Base-by-base conservation (phyloP, 2,113 vertebrate genomes). In the Pogona vitticeps region DNA sequence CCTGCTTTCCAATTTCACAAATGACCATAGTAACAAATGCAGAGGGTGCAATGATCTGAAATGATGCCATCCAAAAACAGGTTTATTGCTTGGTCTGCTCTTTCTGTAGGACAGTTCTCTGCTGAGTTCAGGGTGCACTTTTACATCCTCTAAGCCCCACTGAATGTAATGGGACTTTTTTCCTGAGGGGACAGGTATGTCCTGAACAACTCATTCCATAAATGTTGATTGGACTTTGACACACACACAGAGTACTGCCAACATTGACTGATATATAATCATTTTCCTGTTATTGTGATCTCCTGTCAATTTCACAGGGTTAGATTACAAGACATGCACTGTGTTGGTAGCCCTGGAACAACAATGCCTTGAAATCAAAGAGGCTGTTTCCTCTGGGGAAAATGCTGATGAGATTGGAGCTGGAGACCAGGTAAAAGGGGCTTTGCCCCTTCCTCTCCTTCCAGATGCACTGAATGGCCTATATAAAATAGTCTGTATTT, bases 301-400 rank as follows among this genome's bases (percentile, higher is more conserved):
- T 86, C 38, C 31, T 59, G 40, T 70, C 42, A n/a, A 72, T 52
- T 33, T 80, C 56, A 15, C 82, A 97, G 97, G 97, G 21, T 97
- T 97, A 89, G 97, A 97, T 89, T 97, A 95, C 36, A 98, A 97
- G 94, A 97, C 96, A 79, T 98, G 96, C 88, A 97, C 97, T 75
- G 96, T 98, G 76, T 94, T 97, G 76, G 96, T 98, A 83, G 96
- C 96, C 75, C 94, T 98, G 91, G 97, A 98, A 87, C 96, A 98
- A 91, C 96, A 98, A 88, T 97, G 96, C 89, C 96, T 97, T 68
- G 97, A 98, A 92, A 98, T 98, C 21, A 97, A 97, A 80, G 94
- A 96, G 67, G 97, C 96, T 61, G 94, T 97, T 56, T 96, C 96
- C 59, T 68, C 94, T 70, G 97, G 97, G 88, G 96, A 97, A 76